Evolutionary conservation across 2,888 invertebrate species (phyloP), one percentile per base, ranked within the genome.

Genomic region (Erebia aethiops): DNA sequence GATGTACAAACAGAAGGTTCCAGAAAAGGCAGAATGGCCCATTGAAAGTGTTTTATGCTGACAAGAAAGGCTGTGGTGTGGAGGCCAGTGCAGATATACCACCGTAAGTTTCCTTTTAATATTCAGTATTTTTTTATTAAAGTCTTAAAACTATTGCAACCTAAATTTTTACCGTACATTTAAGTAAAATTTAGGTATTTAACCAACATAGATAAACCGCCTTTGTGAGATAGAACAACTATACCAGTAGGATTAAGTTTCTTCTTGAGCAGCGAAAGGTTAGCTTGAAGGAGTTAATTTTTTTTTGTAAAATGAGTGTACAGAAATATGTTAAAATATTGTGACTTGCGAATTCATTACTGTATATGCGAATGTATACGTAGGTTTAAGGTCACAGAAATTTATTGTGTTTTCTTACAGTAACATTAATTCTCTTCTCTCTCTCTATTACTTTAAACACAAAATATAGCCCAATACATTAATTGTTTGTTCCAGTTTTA

Each of bases 31-130:
- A 97, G 76, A 98, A 98, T 93, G 96, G 97, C 0, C 95, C 96
- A 26, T 96, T 98, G 63, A 97, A 97, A 82, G 97, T 97, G n/a
- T 97, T 97, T 84, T 95, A 96, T 85, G 98, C 99, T 4, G 97
- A 97, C 67, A 97, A 97, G 82, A 99, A 99, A 87, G 99, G 99
- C 0, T 97, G 98, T 87, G 99, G 99, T 16, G 95, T 99, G 46
- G 95, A 97, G 82, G 97, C 98, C 4, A 91, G 94, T 43, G 94
- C 94, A 73, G 95, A 97, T 84, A 95, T 98, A 74, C 90, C 95
- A 70, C 89, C 94, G 98, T 98, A 85, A 88, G 91, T 88, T 4
- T 16, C 13, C 11, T 18, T 35, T 26, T 43, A 5, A 16, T 10
- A 21, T 26, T 3, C 0, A 1, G 1, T 18, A 49, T 21, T 18